Base-by-base conservation (phyloP, 2,113 vertebrate genomes). In the Herpetotheres cachinnans region DNA sequence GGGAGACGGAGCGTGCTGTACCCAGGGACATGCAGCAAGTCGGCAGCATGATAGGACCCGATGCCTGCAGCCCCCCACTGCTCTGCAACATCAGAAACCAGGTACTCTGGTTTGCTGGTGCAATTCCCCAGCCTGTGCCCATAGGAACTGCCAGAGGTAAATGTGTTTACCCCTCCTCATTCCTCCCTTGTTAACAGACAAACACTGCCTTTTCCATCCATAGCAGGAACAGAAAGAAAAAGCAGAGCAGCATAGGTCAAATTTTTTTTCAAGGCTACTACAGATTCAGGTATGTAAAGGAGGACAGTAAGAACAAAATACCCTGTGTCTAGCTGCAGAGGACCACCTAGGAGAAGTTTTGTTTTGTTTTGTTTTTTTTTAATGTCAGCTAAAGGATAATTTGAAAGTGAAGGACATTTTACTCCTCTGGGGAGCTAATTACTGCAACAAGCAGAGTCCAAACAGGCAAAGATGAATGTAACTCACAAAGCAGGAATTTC, bases 361-460 rank as follows among this genome's bases (percentile, higher is more conserved):
- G 15, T 69, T n/a, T 14, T 16, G 9, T 15, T 44, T 76, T 76
- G 42, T 27, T 49, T 55, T 56, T 83, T 95, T 95, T 83, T 66
- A 76, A 96, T 89, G 92, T 89, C 96, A 96, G 32, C 87, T 96
- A 93, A 95, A 94, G 93, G 87, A 92, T 69, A 97, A 95, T 96
- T 95, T 97, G 70, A 97, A 96, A 96, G 87, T 61, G 88, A 97
- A 97, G 95, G 96, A 90, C 95, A 90, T 92, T 93, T 82, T 83
- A 69, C n/a, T 88, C 79, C 96, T 95, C 96, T 96, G 58, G 96
- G 96, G 96, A 97, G 59, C 93, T 96, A 91, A 96, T 97, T 97
- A 97, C 74, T 77, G 85, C 74, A 94, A 93, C 91, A 91, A 91
- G 84, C 95, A 77, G n/a, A 96, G 92, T 66, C 89, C 74, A 54